Percentiles rank a stretch among this genome's conserved stretches.
phyloP scores from a whole-genome alignment of 2,888 invertebrate genomes.

The Ypsolopha sequella region DNA sequence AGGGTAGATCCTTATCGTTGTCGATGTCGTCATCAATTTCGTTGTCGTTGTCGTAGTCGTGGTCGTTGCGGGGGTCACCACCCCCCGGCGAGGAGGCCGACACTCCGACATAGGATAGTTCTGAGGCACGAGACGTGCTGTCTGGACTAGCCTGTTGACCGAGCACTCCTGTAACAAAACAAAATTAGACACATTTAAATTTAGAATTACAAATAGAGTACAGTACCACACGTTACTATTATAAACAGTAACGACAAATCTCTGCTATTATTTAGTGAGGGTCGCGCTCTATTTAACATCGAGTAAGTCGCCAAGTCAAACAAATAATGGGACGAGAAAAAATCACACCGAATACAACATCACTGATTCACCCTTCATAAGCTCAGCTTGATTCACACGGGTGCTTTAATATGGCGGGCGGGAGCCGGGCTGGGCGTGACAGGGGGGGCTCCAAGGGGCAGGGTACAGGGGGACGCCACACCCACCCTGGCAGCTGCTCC shows the following conservation, averaged over 20 bases:
- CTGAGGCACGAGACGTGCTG: conserved; percentile 89
- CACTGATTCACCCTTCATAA: conserved; percentile 46
- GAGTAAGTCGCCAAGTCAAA: conserved; percentile 33
- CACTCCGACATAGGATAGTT: conserved; percentile 71
- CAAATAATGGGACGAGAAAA: conserved; percentile 49
- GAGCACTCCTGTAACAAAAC: conserved; percentile 44
- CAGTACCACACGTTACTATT: too few species aligned
- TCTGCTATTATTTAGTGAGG: too few species aligned
- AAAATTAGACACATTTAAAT: conserved; percentile 8
- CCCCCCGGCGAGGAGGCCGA: conserved; percentile 48
- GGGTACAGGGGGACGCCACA: conserved; percentile 24
- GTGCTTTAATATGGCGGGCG: conserved; percentile 36
- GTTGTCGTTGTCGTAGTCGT: conserved; percentile 53
- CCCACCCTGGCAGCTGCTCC: conserved; percentile 40
- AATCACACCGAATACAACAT: conserved; percentile 50
- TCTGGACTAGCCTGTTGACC: conserved; percentile 87
- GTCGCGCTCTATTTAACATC: conserved; percentile 54
- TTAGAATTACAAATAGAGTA: too few species aligned
- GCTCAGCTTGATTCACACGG: conserved; percentile 52
- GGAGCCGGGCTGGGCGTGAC: conserved; percentile 36
- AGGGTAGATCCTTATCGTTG: conserved; percentile 53
- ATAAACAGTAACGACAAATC: conserved; percentile 11
- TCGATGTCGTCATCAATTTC: conserved; percentile 75
- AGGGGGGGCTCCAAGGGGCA: conserved; percentile 14
- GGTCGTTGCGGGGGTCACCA: conserved; percentile 40